These are phyloP conservation scores for Capricornis sumatraensis DNA, from an alignment of 2,113 vertebrate genomes.

Conservation along the genomic window DNA sequence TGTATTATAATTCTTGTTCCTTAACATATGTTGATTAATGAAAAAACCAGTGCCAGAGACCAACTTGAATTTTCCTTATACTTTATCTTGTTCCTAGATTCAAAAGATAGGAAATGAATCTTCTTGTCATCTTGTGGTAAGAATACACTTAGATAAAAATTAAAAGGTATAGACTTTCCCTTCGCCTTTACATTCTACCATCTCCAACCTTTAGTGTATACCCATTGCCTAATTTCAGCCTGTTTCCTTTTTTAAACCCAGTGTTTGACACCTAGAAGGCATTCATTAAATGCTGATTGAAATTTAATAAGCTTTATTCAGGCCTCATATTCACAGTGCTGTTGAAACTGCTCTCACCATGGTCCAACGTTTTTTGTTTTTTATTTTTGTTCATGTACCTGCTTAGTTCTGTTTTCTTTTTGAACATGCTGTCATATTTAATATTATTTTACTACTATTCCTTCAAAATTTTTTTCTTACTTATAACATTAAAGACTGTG, in stretches of 20 bases:
- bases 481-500: background rate
- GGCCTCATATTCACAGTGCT: background rate
- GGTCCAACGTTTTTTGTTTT: background rate
- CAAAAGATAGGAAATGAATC: constrained; percentile 51
- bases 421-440: background rate
- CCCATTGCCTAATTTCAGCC: background rate
- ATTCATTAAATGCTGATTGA: background rate
- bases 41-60: constrained; percentile 53
- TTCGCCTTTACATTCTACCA: background rate
- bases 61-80: constrained; percentile 37
- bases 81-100: constrained; percentile 72
- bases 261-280: background rate
- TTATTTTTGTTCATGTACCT: background rate
- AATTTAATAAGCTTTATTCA: background rate
- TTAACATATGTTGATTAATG: constrained; percentile 42
- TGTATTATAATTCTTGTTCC: background rate
- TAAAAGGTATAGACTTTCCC: background rate
- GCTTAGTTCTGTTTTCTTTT: background rate
- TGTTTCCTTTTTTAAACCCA: background rate
- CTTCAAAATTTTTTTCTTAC: background rate
- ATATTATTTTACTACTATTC: background rate
- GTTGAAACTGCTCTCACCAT: background rate
- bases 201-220: background rate
- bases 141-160: background rate
- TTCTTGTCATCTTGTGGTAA: constrained; percentile 70